Base-by-base conservation (phyloP, 2,113 vertebrate species). In the Octodon degus region DNA sequence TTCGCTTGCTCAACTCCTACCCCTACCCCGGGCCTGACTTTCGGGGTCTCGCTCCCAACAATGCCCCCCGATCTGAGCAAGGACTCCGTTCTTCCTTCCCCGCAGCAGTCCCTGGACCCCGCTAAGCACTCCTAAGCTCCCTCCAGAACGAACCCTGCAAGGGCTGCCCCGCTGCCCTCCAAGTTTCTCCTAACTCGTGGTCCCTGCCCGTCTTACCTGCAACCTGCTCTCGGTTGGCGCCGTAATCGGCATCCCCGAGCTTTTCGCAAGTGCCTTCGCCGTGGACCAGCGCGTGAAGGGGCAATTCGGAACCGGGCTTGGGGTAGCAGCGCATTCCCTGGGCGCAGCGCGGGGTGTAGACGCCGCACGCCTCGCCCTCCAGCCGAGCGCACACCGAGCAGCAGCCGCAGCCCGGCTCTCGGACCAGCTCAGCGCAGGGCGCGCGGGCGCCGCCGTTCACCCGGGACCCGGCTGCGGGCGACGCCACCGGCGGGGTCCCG, bases 261-360 rank as follows among this genome's bases (percentile, higher is more conserved):
- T 98, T 99, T 93, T 97, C 98, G 97, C 99, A 99, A 94, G 98
- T 98, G 88, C 99, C 99, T 43, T 98, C 98, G 20, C 99, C 99
- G 77, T 98, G 98, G 89, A 99, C 98, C 93, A 99, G 99, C 93
- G 99, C 98, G 53, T 99, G 99, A 89, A 99, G 98, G 34, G 99
- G 99, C 85, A 99, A 97, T 79, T 99, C 99, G 24, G 98, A 98
- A 53, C 98, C 99, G 0, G 98, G 96, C 74, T 97, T 98, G 1
- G 99, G 99, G 97, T 99, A 99, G 97, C 99, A 99, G 97, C 98
- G 98, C 91, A 99, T 98, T 77, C 99, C 98, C 34, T 98, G 98
- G 93, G 98, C 99, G 98, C 99, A 99, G 96, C 99, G 98, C 0
- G 99, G 99, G 11, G 99, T 99, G 98, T 99, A 99, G 58, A 99